A percentile compares a stretch with the other conserved stretches of the same genome.
Conservation (phyloP, 1,140 invertebrate genomes). For the Magallana angulata region DNA sequence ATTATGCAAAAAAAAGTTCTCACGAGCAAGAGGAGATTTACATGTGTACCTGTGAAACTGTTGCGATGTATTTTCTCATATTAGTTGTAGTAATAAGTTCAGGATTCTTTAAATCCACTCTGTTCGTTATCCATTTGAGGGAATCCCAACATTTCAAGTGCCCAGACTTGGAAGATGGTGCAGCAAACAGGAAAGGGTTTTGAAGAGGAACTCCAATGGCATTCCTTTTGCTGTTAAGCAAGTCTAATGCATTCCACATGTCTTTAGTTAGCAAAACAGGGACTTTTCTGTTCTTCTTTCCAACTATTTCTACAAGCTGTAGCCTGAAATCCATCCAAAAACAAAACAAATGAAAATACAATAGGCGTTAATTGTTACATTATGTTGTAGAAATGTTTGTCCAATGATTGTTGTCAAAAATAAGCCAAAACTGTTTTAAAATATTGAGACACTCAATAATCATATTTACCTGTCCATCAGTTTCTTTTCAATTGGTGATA, state of each 20-base stretch:
- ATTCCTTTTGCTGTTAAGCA: not conserved
- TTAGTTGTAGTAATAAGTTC: slow-evolving; percentile 25
- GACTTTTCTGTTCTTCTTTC: slow-evolving; percentile 37
- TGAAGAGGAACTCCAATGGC: not conserved
- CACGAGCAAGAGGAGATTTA: not conserved
- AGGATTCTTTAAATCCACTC: not conserved
- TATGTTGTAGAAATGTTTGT: too few relatives aligned
- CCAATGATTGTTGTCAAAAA: too few relatives aligned
- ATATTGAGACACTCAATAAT: too few relatives aligned
- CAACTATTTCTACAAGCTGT: slow-evolving; percentile 35
- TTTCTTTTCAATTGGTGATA: too few relatives aligned
- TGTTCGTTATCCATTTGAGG: not conserved
- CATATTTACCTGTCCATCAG: too few relatives aligned
- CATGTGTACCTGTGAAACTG: slow-evolving; percentile 34
- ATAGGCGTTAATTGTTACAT: too few relatives aligned
- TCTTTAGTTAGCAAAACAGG: slow-evolving; percentile 36
- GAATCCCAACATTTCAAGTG: not conserved
- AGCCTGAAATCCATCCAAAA: not conserved
- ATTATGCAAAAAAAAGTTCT: too few relatives aligned
- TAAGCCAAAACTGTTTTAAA: too few relatives aligned
- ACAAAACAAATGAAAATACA: too few relatives aligned
- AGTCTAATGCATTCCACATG: not conserved
- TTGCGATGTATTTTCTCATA: slow-evolving; percentile 38
- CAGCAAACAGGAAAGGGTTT: not conserved
- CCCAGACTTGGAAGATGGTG: not conserved